A percentile compares a stretch with the other conserved stretches of the same genome.
Conservation (phyloP, 2,113 vertebrate species). For the Athene noctua region DNA sequence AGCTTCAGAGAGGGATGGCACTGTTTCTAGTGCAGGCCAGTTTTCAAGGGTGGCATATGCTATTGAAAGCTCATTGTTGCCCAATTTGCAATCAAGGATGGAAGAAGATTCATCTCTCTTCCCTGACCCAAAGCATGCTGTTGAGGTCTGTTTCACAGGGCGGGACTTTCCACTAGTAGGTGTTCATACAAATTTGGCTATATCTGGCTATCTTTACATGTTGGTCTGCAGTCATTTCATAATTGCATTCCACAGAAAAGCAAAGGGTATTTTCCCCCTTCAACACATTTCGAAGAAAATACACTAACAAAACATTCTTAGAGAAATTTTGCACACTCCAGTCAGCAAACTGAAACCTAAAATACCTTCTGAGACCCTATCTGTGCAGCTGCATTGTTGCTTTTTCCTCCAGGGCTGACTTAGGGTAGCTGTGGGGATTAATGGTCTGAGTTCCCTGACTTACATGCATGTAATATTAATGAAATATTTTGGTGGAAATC, state of each 20-base stretch:
- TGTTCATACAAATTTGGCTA: not conserved
- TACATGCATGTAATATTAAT: constrained; percentile 20
- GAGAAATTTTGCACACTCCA: not conserved
- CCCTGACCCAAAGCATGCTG: not conserved
- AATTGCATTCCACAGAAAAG: constrained; percentile 28
- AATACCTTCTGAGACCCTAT: not conserved
- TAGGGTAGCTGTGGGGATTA: constrained; percentile 33
- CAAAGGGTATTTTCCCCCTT: not conserved
- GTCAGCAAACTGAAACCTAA: constrained; percentile 40
- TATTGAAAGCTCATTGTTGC: not conserved
- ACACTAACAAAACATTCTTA: not conserved
- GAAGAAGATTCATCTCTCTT: not conserved
- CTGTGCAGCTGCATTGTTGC: not conserved
- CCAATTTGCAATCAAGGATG: not conserved
- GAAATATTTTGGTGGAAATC: constrained; percentile 55
- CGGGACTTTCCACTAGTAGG: constrained; percentile 25
- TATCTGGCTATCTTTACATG: not conserved
- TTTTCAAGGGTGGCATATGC: not conserved
- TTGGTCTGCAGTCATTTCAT: constrained; percentile 31
- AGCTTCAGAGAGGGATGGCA: not conserved
- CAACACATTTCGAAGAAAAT: constrained; percentile 34
- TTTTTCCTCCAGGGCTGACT: constrained; percentile 12
- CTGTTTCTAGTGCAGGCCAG: not conserved
- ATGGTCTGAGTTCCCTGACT: constrained; percentile 9
- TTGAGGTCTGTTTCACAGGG: not conserved